phyloP scores from a whole-genome alignment of 2,888 invertebrate species.

The Ormyrus thymus region DNA sequence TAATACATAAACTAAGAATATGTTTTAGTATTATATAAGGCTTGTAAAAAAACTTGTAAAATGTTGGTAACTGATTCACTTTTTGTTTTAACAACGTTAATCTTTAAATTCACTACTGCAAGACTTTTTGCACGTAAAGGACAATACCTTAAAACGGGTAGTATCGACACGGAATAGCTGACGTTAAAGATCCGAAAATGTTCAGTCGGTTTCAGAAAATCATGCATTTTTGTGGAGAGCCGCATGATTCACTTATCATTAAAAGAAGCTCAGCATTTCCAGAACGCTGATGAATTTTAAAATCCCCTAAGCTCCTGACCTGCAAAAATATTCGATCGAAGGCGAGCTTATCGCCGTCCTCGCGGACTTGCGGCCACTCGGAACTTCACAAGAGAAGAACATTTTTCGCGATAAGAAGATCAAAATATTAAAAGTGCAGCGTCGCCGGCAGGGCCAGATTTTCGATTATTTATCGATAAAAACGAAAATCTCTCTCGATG shows the following conservation, averaged over 20 bases:
- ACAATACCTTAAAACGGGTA: too few relatives aligned
- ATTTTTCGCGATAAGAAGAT: constrained; percentile 44
- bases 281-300: constrained; percentile 15
- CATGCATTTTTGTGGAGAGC: not conserved
- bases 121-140: too few relatives aligned
- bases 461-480: constrained; percentile 44
- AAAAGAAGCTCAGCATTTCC: constrained; percentile 2
- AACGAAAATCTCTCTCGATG: not conserved
- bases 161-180: too few relatives aligned
- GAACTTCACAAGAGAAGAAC: constrained; percentile 12
- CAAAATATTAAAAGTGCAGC: constrained; percentile 41
- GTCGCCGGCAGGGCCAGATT: not conserved
- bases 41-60: too few relatives aligned
- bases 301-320: constrained; percentile 3
- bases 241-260: constrained; percentile 25
- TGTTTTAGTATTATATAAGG: too few relatives aligned
- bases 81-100: too few relatives aligned
- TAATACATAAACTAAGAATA: too few relatives aligned
- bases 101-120: too few relatives aligned
- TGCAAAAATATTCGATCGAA: constrained; percentile 15
- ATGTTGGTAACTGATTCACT: too few relatives aligned
- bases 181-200: too few relatives aligned
- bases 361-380: not conserved
- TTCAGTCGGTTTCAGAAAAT: too few relatives aligned
- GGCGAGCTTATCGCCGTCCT: not conserved